These are phyloP conservation scores for Tangara arthus DNA, from an alignment of 2,797 vertebrate genomes.

Conservation along the genomic window DNA sequence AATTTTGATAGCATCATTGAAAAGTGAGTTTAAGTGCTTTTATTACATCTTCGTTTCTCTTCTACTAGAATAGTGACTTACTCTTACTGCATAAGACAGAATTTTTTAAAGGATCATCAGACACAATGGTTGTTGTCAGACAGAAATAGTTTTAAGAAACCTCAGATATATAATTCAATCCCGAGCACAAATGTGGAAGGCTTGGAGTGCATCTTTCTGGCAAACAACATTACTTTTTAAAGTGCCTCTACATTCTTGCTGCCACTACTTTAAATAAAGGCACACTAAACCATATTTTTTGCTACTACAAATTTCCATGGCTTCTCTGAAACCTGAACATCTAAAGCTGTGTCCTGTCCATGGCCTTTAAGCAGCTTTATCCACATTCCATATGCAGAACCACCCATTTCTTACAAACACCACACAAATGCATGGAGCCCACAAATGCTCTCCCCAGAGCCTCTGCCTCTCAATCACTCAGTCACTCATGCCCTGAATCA, in stretches of 20 bases:
- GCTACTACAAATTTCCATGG: background rate
- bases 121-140: background rate
- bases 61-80: background rate
- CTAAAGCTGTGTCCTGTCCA: background rate
- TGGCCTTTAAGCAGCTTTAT: background rate
- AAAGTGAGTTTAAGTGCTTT: background rate
- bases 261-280: background rate
- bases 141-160: background rate
- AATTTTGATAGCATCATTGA: background rate
- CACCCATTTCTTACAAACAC: background rate
- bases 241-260: background rate
- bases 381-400: background rate
- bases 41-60: background rate
- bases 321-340: background rate
- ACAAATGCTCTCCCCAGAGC: background rate
- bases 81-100: background rate
- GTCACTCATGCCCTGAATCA: background rate
- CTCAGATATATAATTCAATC: background rate
- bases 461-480: background rate
- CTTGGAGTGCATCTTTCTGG: background rate
- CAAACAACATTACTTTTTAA: background rate
- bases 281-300: background rate
- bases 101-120: background rate
- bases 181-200: background rate
- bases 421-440: background rate